Evolutionary conservation across 1,140 invertebrate genomes (phyloP).

Genomic region (Brachionus angularis): DNA sequence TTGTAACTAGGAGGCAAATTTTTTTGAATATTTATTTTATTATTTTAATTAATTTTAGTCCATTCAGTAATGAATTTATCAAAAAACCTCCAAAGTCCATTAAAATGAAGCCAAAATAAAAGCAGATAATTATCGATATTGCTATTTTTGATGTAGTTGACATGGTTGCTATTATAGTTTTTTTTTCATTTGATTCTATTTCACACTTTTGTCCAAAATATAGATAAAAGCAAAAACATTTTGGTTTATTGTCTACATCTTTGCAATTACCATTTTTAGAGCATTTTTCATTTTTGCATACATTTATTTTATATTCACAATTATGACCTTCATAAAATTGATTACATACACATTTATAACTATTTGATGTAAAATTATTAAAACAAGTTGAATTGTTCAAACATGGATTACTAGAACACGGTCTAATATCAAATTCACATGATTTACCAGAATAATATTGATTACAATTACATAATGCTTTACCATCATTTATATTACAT

Average conservation of each 20-base stretch:
- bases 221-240: not conserved
- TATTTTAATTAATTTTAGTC: no score
- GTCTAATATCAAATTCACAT: not conserved
- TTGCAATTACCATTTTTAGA: constrained; percentile 3
- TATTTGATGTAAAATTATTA: not conserved
- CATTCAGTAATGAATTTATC: no score
- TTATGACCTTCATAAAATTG: not conserved
- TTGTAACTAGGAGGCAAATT: no score
- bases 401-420: not conserved
- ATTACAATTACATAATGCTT: not conserved
- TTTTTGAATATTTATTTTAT: no score
- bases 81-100: no score
- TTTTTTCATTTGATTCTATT: not conserved
- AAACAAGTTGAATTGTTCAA: not conserved
- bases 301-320: not conserved
- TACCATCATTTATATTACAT: not conserved
- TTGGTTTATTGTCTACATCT: not conserved
- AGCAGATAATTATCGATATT: not conserved
- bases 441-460: not conserved
- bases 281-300: not conserved
- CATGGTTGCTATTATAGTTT: not conserved
- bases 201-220: not conserved
- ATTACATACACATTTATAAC: not conserved
- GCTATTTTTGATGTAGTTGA: not conserved
- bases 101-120: no score